phyloP scores from a whole-genome alignment of 23 tunicate genomes.

The Ciona savignyi region DNA sequence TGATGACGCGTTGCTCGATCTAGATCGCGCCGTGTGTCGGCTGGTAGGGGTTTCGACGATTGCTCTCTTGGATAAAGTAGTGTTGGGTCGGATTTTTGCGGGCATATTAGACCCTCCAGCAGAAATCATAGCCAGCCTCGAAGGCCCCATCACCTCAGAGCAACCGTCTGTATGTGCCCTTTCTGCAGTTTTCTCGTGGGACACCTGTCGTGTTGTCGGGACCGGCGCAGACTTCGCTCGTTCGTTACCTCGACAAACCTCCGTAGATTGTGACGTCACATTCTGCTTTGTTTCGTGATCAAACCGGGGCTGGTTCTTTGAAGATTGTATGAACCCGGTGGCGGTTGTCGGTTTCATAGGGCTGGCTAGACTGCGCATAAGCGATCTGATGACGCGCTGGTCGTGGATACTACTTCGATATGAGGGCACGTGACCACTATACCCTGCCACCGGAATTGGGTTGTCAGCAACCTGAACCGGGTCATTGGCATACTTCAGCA shows the following conservation, averaged over 20 bases:
- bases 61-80: not conserved
- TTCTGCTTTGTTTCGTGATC: not conserved
- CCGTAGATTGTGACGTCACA: not conserved
- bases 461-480: conserved; percentile 53
- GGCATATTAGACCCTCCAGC: conserved; percentile 48
- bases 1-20: conserved; percentile 23
- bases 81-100: not conserved
- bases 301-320: not conserved
- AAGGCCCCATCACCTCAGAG: conserved; percentile 9
- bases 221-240: conserved; percentile 50
- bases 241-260: too few relatives aligned
- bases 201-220: not conserved
- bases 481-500: conserved; percentile 71
- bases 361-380: conserved; percentile 59
- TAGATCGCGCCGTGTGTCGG: not conserved
- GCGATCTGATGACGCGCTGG: conserved; percentile 61
- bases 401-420: conserved; percentile 68
- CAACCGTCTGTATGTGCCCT: not conserved
- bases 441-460: conserved; percentile 67
- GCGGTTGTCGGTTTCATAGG: conserved; percentile 89
- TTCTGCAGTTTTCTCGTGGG: not conserved
- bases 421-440: conserved; percentile 65
- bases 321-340: conserved; percentile 28
- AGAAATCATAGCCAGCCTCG: conserved; percentile 53
- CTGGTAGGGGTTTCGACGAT: not conserved